Base-by-base conservation (phyloP, 2,888 invertebrate species). In the Chaetogeoica ovagalla region DNA sequence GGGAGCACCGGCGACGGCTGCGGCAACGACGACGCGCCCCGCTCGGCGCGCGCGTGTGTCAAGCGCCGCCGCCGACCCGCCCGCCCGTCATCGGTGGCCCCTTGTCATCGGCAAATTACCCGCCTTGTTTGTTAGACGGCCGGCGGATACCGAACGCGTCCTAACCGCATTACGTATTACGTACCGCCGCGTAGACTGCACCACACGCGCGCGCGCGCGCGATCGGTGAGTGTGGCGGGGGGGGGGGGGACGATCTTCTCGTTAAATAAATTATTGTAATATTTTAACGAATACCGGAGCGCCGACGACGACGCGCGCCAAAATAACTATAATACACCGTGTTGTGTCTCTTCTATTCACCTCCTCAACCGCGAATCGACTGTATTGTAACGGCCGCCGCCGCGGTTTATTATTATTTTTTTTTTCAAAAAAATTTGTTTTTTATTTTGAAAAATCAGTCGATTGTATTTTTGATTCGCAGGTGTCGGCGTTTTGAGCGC, bases 131-230 rank as follows among this genome's bases (percentile, higher is more conserved):
- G 74, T 72, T 74, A 60, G 19, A 62, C 83, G 55, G 63, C 79
- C 71, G 68, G 19, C 69, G 82, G 79, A 79, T 71, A 79, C 79
- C 79, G 79, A 79, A 79, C 83, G 83, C 83, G 82, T 62, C 59
- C 82, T 81, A 62, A 76, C 81, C 65, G 73, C 82, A 66, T 82
- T 77, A 73, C 30, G 30, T 30, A 81, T 68, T 69, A 9, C 13
- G 75, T 75, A 81, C 73, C 21, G 69, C 81, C 62, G 23, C 52
- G 21, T 65, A 21, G 15, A 7, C 39, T 21, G 13, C 30, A 71
- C 63, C 30, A 17, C 23, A 21, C 68, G 19, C 43, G 9, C 7
- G 43, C 43, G 43, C 0, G 43, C 43, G 6, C n/a, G n/a, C n/a
- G n/a, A n/a, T n/a, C n/a, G n/a, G n/a, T n/a, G n/a, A n/a, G n/a